Conservation (phyloP, 2,888 invertebrate genomes). For the Adelognathus sp. region DNA sequence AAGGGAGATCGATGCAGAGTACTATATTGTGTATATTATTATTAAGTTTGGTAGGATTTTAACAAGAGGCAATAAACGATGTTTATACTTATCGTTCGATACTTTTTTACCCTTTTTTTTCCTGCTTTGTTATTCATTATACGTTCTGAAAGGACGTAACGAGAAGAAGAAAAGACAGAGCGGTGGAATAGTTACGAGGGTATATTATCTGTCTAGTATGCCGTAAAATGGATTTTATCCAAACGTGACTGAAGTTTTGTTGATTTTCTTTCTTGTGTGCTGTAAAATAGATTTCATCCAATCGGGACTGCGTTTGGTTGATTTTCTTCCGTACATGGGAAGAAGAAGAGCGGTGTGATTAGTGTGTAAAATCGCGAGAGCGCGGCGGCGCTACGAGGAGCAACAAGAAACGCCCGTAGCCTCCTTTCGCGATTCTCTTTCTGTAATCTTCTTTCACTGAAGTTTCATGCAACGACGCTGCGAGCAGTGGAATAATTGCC, state of each 20-base stretch:
- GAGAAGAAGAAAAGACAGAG: not conserved
- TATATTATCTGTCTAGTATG: not conserved
- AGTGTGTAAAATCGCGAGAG: no score
- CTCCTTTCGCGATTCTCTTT: constrained; percentile 47
- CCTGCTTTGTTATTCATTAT: not conserved
- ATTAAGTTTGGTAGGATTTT: no score
- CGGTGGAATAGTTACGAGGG: constrained; percentile 4
- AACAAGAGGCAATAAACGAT: constrained; percentile 23
- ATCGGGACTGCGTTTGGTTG: no score
- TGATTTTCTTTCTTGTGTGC: not conserved
- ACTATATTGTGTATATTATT: not conserved
- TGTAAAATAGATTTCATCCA: no score
- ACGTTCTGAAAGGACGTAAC: not conserved
- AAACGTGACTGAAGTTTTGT: not conserved
- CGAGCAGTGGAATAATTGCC: constrained; percentile 9
- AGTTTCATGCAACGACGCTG: not conserved
- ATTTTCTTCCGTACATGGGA: no score
- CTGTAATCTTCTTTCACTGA: not conserved
- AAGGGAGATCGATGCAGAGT: no score
- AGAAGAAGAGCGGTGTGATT: no score
- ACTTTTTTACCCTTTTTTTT: not conserved
- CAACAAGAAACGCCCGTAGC: constrained; percentile 43
- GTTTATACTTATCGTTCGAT: constrained; percentile 21
- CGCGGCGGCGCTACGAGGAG: constrained; percentile 14
- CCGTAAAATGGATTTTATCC: constrained; percentile 9